These are phyloP conservation scores for cat (Felis catus) DNA, from an alignment of 2,113 vertebrate genomes.

Conservation along the genomic window DNA sequence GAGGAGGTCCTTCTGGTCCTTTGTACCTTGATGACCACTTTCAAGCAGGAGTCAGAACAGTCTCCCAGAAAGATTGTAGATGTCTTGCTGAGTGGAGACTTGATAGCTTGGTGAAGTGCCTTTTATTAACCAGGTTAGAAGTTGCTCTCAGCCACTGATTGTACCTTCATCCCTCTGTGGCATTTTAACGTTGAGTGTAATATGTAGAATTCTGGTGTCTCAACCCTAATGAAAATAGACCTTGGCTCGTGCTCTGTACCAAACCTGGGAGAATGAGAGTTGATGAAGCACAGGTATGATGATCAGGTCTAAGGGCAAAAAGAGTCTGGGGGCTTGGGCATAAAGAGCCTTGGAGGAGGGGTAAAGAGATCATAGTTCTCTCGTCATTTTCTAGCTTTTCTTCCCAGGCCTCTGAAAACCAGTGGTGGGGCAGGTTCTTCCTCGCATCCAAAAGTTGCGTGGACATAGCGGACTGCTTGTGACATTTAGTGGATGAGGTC, in stretches of 20 bases:
- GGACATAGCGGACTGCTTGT: not conserved
- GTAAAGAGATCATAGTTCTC: not conserved
- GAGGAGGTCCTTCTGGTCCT: not conserved
- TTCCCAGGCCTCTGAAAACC: not conserved
- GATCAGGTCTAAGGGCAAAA: not conserved
- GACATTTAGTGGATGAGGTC: not conserved
- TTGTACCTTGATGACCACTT: not conserved
- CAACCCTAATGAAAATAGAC: not conserved
- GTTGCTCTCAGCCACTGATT: not conserved
- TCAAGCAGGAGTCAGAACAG: not conserved
- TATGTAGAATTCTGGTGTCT: not conserved
- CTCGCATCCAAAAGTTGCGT: not conserved
- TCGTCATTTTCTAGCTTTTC: constrained; percentile 36
- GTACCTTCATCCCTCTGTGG: not conserved
- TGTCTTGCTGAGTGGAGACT: constrained; percentile 4
- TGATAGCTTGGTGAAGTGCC: not conserved
- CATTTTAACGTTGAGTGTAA: constrained; percentile 12
- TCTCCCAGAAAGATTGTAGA: not conserved
- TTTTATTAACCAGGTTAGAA: constrained; percentile 44
- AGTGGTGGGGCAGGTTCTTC: not conserved
- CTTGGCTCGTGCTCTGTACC: not conserved
- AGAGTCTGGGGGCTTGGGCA: not conserved
- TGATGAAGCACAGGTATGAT: not conserved
- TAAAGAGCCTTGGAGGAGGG: not conserved
- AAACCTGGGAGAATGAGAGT: not conserved